Base-by-base conservation (phyloP, 2,888 invertebrate genomes). In the Beris chalybata region DNA sequence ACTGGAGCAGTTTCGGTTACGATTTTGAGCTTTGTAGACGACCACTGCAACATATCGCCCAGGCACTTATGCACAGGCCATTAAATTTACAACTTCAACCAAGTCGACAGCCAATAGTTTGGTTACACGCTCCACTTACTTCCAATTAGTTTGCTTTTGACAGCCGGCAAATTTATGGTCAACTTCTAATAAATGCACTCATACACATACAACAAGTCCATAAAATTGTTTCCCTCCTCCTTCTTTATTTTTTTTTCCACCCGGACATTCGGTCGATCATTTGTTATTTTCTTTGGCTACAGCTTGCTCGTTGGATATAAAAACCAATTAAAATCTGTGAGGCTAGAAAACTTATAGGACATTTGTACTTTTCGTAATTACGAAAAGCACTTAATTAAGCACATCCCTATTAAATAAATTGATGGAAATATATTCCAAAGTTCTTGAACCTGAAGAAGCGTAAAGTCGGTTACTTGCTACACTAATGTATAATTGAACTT, bases 111-210 rank as follows among this genome's bases (percentile, higher is more conserved):
- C 54, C 59, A 50, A 57, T 65, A 65, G 57, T 67, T 67, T 64
- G 53, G 59, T 67, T 59, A 64, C 52, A 64, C 64, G 64, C 67
- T 67, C 67, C 67, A 67, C 64, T 67, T 64, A 64, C 67, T 57
- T 67, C 59, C 67, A 67, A 67, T 67, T 67, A 67, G 64, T 67
- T 67, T 67, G 67, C 58, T 64, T 58, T 43, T 67, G 67, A 64
- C 67, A 67, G 57, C 48, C 32, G 54, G 12, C 58, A 67, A 61
- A 67, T 67, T 67, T 67, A 67, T 67, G 64, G 58, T 43, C 58
- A 67, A 58, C 58, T 55, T 55, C 64, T 64, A 64, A 64, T 67
- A 67, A 67, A 67, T 67, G 67, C 67, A 67, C 43, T 64, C 65
- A 50, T 61, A 61, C 61, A 52, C 50, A 50, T 61, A 50, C 43